phyloP scores from a whole-genome alignment of 2,113 vertebrate species.

The Charina bottae region DNA sequence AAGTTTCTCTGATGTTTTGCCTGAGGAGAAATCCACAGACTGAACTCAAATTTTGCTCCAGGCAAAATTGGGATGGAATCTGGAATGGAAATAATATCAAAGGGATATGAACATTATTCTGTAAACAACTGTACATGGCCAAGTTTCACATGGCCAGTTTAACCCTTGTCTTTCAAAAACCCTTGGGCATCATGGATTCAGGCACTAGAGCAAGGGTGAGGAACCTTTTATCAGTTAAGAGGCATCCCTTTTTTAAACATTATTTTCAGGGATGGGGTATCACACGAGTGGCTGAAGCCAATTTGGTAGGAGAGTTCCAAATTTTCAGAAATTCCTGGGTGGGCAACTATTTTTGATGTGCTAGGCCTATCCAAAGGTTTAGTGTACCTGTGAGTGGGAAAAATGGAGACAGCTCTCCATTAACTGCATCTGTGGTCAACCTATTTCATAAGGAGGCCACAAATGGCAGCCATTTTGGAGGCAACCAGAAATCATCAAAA shows the following conservation, averaged over 20 bases:
- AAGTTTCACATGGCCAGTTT: not conserved
- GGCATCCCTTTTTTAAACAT: not conserved
- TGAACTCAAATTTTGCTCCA: not conserved
- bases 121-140: not conserved
- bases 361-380: not conserved
- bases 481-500: not conserved
- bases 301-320: not conserved
- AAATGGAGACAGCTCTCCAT: not conserved
- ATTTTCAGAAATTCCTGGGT: not conserved
- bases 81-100: not conserved
- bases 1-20: not conserved
- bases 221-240: not conserved
- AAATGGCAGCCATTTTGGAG: not conserved
- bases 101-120: not conserved
- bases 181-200: not conserved
- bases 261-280: not conserved
- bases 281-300: not conserved
- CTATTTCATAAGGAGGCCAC: not conserved
- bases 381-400: not conserved
- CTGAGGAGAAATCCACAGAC: not conserved
- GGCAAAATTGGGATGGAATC: not conserved
- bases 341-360: not conserved
- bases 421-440: not conserved
- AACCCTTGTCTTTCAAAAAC: not conserved
- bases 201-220: not conserved